These are phyloP conservation scores for Oryctes rhinoceros DNA, from an alignment of 1,140 invertebrate species.

Conservation along the genomic window DNA sequence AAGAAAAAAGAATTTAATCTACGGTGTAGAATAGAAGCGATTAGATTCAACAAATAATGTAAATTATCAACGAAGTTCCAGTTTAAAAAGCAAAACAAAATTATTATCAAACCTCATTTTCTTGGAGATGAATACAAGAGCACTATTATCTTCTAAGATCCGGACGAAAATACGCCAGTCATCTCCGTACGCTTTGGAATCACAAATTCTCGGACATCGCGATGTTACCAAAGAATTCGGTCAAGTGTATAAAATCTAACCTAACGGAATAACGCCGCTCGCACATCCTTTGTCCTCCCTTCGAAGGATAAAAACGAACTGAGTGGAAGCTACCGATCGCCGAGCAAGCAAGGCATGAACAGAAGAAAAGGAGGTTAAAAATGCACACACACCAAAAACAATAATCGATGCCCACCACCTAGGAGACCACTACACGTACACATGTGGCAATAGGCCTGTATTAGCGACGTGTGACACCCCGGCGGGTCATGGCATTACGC, in stretches of 20 bases:
- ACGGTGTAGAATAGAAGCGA: too few species aligned
- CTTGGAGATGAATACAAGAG: too few species aligned
- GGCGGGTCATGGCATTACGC: neutral
- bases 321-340: neutral
- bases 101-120: too few species aligned
- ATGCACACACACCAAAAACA: slow-evolving; percentile 5
- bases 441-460: neutral
- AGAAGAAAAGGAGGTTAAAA: neutral
- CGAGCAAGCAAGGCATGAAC: neutral
- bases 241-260: too few species aligned
- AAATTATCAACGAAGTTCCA: too few species aligned
- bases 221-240: neutral
- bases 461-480: neutral
- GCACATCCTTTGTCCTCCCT: neutral
- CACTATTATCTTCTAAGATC: neutral
- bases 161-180: neutral
- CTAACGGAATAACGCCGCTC: neutral
- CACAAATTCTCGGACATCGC: slow-evolving; percentile 1
- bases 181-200: neutral
- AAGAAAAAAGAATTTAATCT: too few species aligned
- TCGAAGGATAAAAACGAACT: slow-evolving; percentile 3
- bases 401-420: slow-evolving; percentile 13
- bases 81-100: too few species aligned
- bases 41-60: too few species aligned
- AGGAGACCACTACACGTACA: neutral